Conservation (phyloP, 2,888 invertebrate species). For the Erebia palarica region DNA sequence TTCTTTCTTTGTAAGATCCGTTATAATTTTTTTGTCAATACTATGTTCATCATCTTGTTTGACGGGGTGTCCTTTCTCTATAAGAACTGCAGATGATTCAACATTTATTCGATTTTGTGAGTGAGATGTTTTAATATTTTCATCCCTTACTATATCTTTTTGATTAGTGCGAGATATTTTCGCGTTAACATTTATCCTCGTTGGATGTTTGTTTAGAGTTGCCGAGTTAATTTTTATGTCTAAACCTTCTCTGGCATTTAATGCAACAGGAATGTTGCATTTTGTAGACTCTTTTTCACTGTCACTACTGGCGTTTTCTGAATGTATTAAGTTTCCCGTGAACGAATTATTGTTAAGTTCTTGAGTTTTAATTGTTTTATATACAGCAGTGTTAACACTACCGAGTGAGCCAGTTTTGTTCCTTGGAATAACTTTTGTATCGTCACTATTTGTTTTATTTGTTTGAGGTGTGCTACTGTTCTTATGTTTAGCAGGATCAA, state of each 20-base stretch:
- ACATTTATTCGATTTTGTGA: background rate
- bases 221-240: conserved; percentile 22
- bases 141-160: background rate
- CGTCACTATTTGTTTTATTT: too few species aligned
- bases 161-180: conserved; percentile 2
- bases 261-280: conserved; percentile 5
- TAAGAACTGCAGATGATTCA: background rate
- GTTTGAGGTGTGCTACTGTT: conserved; percentile 7
- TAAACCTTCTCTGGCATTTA: background rate
- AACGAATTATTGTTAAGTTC: background rate
- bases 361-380: conserved; percentile 18
- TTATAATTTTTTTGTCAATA: background rate
- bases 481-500: background rate
- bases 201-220: conserved; percentile 21
- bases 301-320: background rate
- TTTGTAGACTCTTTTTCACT: background rate
- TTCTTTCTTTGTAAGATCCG: background rate
- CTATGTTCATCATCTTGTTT: background rate
- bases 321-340: conserved; percentile 4
- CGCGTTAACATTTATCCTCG: background rate
- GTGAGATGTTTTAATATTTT: background rate
- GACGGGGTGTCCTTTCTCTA: background rate
- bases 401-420: conserved; percentile 8
- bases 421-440: conserved; percentile 1
- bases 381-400: conserved; percentile 12